Percentiles rank a stretch among this genome's conserved stretches.
Evolutionary conservation across 2,113 vertebrate genomes (phyloP).

Genomic region (Larimichthys crocea): DNA sequence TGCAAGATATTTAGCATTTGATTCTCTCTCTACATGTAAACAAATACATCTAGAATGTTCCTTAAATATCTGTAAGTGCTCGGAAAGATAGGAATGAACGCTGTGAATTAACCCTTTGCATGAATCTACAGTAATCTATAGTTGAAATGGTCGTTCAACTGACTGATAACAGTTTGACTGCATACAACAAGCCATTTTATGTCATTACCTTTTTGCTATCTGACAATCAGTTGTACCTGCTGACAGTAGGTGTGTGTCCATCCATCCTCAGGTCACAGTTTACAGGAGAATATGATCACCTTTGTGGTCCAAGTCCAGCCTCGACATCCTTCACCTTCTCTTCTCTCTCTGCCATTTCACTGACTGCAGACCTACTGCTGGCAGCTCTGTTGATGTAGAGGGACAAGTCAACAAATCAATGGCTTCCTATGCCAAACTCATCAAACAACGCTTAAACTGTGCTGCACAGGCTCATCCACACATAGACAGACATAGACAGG

Average conservation of each 20-base stretch:
- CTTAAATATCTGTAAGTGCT: neutral
- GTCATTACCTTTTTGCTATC: neutral
- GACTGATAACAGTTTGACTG: neutral
- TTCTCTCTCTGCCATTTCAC: constrained; percentile 34
- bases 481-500: constrained; percentile 46
- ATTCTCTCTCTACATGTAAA: too few species aligned
- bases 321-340: constrained; percentile 2
- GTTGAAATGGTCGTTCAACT: neutral
- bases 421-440: constrained; percentile 73
- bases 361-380: constrained; percentile 50
- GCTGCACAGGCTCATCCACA: constrained; percentile 58
- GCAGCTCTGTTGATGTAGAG: constrained; percentile 76
- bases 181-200: neutral
- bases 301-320: constrained; percentile 17
- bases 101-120: neutral
- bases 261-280: constrained; percentile 23
- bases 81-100: neutral
- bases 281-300: constrained; percentile 20
- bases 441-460: constrained; percentile 77
- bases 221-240: constrained; percentile 20
- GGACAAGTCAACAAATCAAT: constrained; percentile 80
- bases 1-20: neutral
- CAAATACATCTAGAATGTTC: neutral
- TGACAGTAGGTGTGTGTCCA: constrained; percentile 14
- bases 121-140: neutral